phyloP scores from a whole-genome alignment of 2,888 invertebrate genomes.

The Orthosia gothica region DNA sequence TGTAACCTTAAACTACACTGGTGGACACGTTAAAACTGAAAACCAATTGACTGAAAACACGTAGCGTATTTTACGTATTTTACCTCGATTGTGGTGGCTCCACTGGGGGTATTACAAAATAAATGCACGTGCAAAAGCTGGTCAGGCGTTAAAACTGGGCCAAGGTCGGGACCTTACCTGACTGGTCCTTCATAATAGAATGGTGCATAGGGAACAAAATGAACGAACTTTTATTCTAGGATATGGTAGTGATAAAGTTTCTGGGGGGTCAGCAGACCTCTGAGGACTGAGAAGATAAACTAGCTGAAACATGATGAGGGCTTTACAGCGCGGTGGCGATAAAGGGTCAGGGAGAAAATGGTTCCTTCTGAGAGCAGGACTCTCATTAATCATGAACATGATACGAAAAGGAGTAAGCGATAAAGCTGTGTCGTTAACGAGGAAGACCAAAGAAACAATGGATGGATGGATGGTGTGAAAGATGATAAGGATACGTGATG shows the following conservation, averaged over 20 bases:
- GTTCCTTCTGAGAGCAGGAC: neutral
- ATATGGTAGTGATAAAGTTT: neutral
- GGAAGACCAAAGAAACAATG: too few relatives aligned
- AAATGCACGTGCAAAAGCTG: constrained; percentile 39
- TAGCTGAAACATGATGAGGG: neutral
- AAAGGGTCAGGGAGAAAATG: neutral
- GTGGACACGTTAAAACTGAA: constrained; percentile 18
- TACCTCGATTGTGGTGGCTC: neutral
- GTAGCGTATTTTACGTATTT: constrained; percentile 37
- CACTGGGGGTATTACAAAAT: constrained; percentile 37
- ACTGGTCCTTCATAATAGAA: constrained; percentile 63
- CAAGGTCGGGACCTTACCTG: constrained; percentile 69
- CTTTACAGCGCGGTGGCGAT: too few relatives aligned
- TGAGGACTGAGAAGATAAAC: neutral
- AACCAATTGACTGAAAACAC: constrained; percentile 40
- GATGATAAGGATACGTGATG: too few relatives aligned
- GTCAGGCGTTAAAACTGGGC: constrained; percentile 47
- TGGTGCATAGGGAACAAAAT: constrained; percentile 22
- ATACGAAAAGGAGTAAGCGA: neutral
- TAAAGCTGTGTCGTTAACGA: neutral
- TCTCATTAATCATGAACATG: neutral
- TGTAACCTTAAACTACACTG: constrained; percentile 10
- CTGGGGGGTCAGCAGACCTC: neutral
- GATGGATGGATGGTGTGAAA: too few relatives aligned
- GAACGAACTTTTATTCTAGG: constrained; percentile 4